Conservation (phyloP, 2,888 invertebrate species). For the Conus canariensis region DNA sequence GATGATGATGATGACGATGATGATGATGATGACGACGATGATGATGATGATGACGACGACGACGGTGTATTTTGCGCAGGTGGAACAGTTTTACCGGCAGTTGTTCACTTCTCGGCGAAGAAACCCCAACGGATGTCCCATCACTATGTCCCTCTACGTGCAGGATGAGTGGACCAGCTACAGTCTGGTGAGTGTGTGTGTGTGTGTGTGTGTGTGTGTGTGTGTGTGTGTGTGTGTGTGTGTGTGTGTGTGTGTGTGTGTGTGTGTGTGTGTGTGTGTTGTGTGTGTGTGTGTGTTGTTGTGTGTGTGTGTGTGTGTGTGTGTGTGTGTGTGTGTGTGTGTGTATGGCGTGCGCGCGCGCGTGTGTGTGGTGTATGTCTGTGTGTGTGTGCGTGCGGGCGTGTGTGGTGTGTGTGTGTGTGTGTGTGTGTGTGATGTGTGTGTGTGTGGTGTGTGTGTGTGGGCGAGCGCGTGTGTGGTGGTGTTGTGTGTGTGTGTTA, state of each 20-base stretch:
- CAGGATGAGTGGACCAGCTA: conserved; percentile 99
- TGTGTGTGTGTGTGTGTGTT: conserved; percentile 5
- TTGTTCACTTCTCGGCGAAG: conserved; percentile 60
- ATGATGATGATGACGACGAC: background rate
- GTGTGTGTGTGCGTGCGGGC: conserved; percentile 31
- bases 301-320: background rate
- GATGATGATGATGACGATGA: background rate
- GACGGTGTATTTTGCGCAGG: conserved; percentile 18
- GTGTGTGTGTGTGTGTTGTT: background rate
- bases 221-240: conserved; percentile 25
- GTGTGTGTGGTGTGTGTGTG: conserved; percentile 27
- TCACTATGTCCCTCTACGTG: conserved; percentile 97
- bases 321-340: background rate
- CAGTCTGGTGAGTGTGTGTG: conserved; percentile 83
- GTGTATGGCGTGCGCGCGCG: background rate
- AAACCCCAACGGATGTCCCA: conserved; percentile 85
- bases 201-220: conserved; percentile 32
- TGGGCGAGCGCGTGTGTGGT: background rate
- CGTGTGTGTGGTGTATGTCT: background rate
- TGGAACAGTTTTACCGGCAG: conserved; percentile 32
- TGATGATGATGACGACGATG: background rate
- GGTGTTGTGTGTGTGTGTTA: conserved; percentile 31
- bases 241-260: conserved; percentile 30
- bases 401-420: conserved; percentile 4
- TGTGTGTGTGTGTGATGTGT: conserved; percentile 9